Evolutionary conservation across 2,113 vertebrate species (phyloP).

Genomic region (Acrocephalus kingi): DNA sequence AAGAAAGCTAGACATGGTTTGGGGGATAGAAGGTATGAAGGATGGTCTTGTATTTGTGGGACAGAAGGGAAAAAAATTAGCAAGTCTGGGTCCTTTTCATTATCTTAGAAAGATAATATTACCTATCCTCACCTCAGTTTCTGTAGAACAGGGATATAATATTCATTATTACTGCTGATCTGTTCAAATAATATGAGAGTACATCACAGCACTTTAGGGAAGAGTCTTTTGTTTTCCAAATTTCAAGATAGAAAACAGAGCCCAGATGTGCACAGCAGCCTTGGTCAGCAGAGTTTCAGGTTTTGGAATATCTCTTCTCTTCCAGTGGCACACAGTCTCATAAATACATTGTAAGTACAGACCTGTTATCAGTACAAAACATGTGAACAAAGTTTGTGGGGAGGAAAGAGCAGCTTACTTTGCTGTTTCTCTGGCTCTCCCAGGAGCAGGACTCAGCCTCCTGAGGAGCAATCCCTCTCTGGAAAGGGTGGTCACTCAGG

Average conservation of each 20-base stretch:
- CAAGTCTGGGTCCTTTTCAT: not conserved
- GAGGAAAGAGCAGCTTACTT: conserved; percentile 75
- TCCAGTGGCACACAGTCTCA: not conserved
- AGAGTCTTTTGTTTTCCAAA: not conserved
- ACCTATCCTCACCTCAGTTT: not conserved
- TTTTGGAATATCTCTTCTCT: not conserved
- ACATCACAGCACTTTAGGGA: not conserved
- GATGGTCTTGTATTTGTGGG: not conserved
- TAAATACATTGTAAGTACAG: not conserved
- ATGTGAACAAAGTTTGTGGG: not conserved
- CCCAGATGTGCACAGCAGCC: not conserved
- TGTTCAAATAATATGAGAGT: not conserved
- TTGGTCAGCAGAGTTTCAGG: not conserved
- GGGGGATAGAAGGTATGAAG: accelerated
- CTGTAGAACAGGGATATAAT: not conserved
- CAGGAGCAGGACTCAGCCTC: conserved; percentile 77
- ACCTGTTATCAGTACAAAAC: not conserved
- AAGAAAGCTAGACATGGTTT: not conserved
- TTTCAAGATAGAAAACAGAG: not conserved
- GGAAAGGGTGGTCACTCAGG: conserved; percentile 78
- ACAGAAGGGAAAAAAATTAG: not conserved
- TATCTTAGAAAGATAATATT: not conserved
- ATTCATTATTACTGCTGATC: not conserved
- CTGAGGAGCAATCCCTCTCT: conserved; percentile 70
- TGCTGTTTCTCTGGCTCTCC: conserved; percentile 83